Base-by-base conservation (phyloP, 2,888 invertebrate genomes). In the Dexiosoma caninum region DNA sequence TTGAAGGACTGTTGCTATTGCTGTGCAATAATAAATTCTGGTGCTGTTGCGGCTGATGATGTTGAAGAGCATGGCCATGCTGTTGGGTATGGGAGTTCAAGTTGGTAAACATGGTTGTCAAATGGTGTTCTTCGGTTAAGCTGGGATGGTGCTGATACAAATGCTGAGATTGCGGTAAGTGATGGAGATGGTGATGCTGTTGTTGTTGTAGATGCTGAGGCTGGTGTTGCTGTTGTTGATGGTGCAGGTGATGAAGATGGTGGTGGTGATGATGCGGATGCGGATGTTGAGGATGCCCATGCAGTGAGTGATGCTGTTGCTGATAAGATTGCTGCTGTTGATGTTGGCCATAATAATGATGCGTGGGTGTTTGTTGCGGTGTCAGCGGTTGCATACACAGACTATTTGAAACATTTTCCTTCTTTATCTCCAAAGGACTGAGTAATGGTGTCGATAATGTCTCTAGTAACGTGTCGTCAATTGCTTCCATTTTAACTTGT, bases 341-440 rank as follows among this genome's bases (percentile, higher is more conserved):
- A 27, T 87, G 86, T 55, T 84, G 86, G 2, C 69, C 70, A 76
- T 86, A 86, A 67, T 83, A 84, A 32, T 86, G 84, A 59, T 85
- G 82, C 49, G 84, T 85, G 21, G 85, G 84, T 40, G 84, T 83
- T 67, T 86, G 84, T 75, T 88, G 86, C 83, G 85, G 82, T 55
- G 84, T 83, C 77, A 86, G 80, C 86, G 88, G 89, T 88, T 90
- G 84, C 84, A 86, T 82, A 83, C 88, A 91, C 62, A 81, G 69
- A 57, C 69, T 64, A 23, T 64, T 72, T 9, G 81, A 67, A 37
- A 77, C 51, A 86, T 94, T 94, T 90, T 95, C 95, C 85, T 94
- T 95, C 91, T 95, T 95, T 87, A 95, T 95, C 90, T 95, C 95
- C 88, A 95, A 91, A 83, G 95, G 95, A 86, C 95, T 95, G 87